Percentiles rank a stretch among this genome's conserved stretches.
phyloP scores from a whole-genome alignment of 1,140 invertebrate genomes.

The Drosophila virilis region DNA sequence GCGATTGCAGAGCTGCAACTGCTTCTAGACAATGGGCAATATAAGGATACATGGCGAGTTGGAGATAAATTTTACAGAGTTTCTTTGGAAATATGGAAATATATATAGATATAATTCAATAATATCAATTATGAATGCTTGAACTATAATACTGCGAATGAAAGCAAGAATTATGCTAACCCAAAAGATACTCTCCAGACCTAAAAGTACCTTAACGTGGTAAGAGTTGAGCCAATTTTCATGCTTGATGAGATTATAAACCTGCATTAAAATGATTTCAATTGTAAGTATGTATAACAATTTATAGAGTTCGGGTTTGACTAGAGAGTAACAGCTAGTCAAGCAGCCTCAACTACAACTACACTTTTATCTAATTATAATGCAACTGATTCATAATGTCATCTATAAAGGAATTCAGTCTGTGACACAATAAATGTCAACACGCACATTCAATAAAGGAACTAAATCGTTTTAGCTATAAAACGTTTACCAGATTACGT shows the following conservation, averaged over 20 bases:
- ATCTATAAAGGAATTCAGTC: constrained; percentile 60
- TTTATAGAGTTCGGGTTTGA: too few species aligned
- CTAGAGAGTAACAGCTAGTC: too few species aligned
- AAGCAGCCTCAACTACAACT: too few species aligned
- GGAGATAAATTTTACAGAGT: background rate
- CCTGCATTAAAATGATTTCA: background rate
- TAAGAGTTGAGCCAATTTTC: background rate
- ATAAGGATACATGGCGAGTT: background rate
- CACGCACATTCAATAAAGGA: constrained; percentile 12
- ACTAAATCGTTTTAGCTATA: background rate
- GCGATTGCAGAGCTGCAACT: background rate
- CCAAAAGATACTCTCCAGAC: too few species aligned
- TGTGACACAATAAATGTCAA: constrained; percentile 46
- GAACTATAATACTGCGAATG: too few species aligned
- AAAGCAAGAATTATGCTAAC: too few species aligned
- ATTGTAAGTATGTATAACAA: too few species aligned
- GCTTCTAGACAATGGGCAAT: background rate
- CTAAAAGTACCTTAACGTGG: background rate
- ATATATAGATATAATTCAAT: too few species aligned
- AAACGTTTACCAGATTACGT: background rate
- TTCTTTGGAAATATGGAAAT: too few species aligned
- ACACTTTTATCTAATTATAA: background rate
- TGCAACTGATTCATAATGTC: constrained; percentile 35
- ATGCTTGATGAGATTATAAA: background rate
- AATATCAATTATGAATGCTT: background rate